Evolutionary conservation across 2,888 invertebrate genomes (phyloP).

Genomic region (Papilio demoleus): DNA sequence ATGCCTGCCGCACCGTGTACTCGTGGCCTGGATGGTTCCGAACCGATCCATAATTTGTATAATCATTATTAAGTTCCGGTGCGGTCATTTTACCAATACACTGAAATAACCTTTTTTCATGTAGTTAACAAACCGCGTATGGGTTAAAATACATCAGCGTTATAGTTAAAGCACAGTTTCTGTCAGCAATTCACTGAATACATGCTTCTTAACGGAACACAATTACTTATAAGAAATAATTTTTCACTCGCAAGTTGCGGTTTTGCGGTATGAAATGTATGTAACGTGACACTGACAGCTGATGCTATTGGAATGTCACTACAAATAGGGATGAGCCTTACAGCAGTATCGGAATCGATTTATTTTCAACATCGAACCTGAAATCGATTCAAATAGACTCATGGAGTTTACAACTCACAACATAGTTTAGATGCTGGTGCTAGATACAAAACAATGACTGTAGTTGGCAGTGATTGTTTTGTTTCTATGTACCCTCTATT

Average conservation of each 20-base stretch:
- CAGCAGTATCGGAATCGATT: background rate
- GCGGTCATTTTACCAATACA: conserved; percentile 65
- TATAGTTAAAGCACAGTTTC: background rate
- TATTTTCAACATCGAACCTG: background rate
- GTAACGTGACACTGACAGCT: conserved; percentile 39
- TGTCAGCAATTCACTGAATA: conserved; percentile 13
- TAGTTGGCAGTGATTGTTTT: too few relatives aligned
- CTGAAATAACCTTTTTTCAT: conserved; percentile 25
- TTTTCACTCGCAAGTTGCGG: background rate
- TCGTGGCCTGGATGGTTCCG: conserved; percentile 52
- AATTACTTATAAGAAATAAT: background rate
- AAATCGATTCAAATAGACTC: background rate
- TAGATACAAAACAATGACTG: too few relatives aligned
- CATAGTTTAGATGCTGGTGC: too few relatives aligned
- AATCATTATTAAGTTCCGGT: conserved; percentile 58
- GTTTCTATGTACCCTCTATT: too few relatives aligned
- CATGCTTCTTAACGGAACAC: conserved; percentile 5
- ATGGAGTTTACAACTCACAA: too few relatives aligned
- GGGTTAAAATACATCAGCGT: background rate
- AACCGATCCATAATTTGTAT: conserved; percentile 54
- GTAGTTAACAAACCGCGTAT: background rate
- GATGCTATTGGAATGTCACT: conserved; percentile 14
- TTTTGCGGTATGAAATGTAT: conserved; percentile 18
- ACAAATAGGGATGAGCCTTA: background rate
- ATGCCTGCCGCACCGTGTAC: conserved; percentile 63